These are phyloP conservation scores for Helarctos malayanus DNA, from an alignment of 2,797 vertebrate genomes.

Conservation along the genomic window DNA sequence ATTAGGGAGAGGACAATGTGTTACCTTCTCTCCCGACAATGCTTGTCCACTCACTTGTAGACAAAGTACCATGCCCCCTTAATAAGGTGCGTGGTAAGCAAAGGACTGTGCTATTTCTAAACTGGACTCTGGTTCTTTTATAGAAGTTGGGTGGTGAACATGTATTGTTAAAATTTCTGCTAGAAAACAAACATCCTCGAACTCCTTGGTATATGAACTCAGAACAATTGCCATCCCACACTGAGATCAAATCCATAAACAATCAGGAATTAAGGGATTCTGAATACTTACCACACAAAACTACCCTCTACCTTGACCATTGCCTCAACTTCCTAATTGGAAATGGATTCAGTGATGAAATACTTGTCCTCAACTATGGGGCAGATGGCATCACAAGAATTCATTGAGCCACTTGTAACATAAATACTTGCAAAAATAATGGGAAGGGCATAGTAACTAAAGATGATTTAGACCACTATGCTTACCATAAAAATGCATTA, in stretches of 20 bases:
- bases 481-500: background rate
- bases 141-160: background rate
- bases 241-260: background rate
- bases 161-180: background rate
- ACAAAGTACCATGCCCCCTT: background rate
- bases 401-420: background rate
- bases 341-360: slow-evolving; percentile 49
- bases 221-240: background rate
- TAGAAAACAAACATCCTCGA: background rate
- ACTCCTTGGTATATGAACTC: background rate
- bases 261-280: background rate
- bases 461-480: background rate
- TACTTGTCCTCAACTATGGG: background rate
- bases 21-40: background rate
- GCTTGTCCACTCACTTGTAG: background rate
- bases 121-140: background rate
- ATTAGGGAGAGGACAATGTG: background rate
- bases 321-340: background rate
- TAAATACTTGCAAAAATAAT: background rate
- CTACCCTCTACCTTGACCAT: background rate
- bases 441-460: background rate
- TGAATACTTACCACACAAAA: background rate
- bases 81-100: background rate
- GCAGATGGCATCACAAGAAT: background rate
- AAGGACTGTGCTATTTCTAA: background rate